Percentiles rank a stretch among this genome's conserved stretches.
Conservation (phyloP, 30 jellyfish, hydroid and myxozoan species). For the Cassiopea xamachana region DNA sequence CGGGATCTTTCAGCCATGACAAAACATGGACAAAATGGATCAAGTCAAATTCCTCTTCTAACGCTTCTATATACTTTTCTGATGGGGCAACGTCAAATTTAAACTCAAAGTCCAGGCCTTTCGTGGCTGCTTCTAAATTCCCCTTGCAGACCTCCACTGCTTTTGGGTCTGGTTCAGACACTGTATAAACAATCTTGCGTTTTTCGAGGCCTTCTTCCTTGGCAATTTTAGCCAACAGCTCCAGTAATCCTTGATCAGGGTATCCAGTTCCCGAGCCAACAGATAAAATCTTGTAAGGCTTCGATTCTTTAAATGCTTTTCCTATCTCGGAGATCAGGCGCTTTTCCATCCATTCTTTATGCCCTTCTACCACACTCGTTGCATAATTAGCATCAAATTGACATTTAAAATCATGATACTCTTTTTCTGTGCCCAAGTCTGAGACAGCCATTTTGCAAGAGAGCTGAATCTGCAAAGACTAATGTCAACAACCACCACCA, state of each 20-base stretch:
- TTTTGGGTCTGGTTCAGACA: conserved; percentile 47
- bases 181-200: conserved; percentile 18
- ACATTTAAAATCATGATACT: conserved; percentile 6
- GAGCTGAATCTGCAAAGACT: too few species aligned
- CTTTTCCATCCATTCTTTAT: conserved; percentile 45
- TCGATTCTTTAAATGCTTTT: conserved; percentile 1
- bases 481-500: too few species aligned
- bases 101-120: conserved; percentile 3
- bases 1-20: conserved; percentile 38
- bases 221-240: conserved; percentile 6
- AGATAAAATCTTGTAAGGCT: conserved; percentile 22
- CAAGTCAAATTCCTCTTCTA: conserved; percentile 36
- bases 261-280: conserved; percentile 55
- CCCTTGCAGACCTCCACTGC: conserved; percentile 47
- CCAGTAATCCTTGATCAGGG: conserved; percentile 24
- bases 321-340: conserved; percentile 12
- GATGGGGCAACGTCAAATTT: conserved; percentile 26
- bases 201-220: conserved; percentile 2
- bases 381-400: conserved; percentile 26
- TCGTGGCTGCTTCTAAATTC: conserved; percentile 13
- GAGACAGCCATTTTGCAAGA: too few species aligned
- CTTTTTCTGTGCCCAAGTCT: too few species aligned
- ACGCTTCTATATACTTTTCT: conserved; percentile 5
- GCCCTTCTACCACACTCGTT: conserved; percentile 11
- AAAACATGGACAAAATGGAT: conserved; percentile 45